Evolutionary conservation across 2,888 invertebrate genomes (phyloP).

Genomic region (Amaurobius ferox): DNA sequence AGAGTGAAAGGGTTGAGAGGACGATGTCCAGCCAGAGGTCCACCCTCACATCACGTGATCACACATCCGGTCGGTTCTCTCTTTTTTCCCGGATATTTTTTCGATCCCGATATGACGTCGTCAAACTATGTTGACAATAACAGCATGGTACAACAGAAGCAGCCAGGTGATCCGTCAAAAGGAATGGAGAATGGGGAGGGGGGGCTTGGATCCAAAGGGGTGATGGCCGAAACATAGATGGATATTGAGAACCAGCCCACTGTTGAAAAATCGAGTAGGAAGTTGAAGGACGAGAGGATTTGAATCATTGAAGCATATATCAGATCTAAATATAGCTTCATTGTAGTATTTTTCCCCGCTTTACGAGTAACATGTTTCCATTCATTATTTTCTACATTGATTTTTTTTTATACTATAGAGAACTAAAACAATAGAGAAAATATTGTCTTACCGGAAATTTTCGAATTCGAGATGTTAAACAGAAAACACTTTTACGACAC

Average conservation of each 20-base stretch:
- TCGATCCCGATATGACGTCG: background rate
- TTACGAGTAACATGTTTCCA: too few relatives aligned
- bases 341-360: too few relatives aligned
- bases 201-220: background rate
- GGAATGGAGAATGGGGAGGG: background rate
- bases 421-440: too few relatives aligned
- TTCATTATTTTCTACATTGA: too few relatives aligned
- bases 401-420: too few relatives aligned
- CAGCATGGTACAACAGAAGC: conserved; percentile 5
- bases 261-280: too few relatives aligned
- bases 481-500: too few relatives aligned
- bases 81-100: background rate
- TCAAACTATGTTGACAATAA: conserved; percentile 12
- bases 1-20: background rate
- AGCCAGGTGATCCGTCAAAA: conserved; percentile 1
- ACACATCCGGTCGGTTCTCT: background rate
- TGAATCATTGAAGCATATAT: too few relatives aligned
- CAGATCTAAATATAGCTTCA: too few relatives aligned
- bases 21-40: background rate
- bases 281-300: too few relatives aligned
- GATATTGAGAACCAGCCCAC: background rate
- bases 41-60: background rate
- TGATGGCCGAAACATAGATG: background rate
- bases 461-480: too few relatives aligned
- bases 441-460: too few relatives aligned